These are phyloP conservation scores for Apotomis capreana DNA, from an alignment of 2,888 invertebrate species.

Conservation along the genomic window DNA sequence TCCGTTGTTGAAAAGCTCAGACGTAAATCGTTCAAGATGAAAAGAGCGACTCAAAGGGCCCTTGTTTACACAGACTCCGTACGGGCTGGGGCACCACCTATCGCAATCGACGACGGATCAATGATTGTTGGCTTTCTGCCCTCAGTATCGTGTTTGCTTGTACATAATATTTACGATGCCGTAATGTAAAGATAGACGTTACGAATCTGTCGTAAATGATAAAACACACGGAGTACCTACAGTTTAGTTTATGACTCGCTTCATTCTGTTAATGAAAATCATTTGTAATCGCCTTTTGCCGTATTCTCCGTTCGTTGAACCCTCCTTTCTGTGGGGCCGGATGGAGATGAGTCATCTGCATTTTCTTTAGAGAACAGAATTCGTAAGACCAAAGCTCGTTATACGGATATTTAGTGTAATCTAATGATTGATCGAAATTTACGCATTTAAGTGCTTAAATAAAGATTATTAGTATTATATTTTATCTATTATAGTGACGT, in stretches of 20 bases:
- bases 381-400: constrained; percentile 14
- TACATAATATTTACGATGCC: constrained; percentile 35
- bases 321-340: constrained; percentile 18
- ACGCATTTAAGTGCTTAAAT: constrained; percentile 7
- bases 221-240: constrained; percentile 21
- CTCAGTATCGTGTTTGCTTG: constrained; percentile 34
- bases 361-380: constrained; percentile 25
- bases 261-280: constrained; percentile 32
- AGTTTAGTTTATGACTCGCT: constrained; percentile 24
- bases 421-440: constrained; percentile 15
- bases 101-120: constrained; percentile 42
- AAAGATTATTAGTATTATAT: constrained; percentile 3
- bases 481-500: constrained; percentile 10
- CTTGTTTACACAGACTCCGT: constrained; percentile 54
- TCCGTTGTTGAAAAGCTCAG: constrained; percentile 58
- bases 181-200: constrained; percentile 37
- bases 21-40: constrained; percentile 62
- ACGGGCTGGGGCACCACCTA: constrained; percentile 35
- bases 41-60: constrained; percentile 58
- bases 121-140: constrained; percentile 42
- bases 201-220: constrained; percentile 29
- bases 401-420: constrained; percentile 8
- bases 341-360: constrained; percentile 32
- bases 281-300: constrained; percentile 28
- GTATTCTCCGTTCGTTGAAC: constrained; percentile 19